Conservation (phyloP, 2,888 invertebrate genomes). For the Andrena chrysosceles region DNA sequence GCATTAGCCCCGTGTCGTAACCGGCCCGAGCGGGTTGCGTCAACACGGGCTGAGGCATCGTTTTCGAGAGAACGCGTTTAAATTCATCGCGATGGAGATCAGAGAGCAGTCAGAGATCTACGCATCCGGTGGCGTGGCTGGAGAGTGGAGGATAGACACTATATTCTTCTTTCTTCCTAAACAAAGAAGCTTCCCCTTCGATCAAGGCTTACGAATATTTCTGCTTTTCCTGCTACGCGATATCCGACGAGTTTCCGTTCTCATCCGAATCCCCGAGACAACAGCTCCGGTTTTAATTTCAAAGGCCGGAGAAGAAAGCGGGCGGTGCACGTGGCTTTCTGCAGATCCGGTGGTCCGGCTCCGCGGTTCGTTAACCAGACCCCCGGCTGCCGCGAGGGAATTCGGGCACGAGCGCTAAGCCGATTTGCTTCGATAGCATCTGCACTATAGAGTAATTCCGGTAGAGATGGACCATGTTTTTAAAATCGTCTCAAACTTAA, state of each 20-base stretch:
- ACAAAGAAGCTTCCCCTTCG: no score
- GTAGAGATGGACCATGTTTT: no score
- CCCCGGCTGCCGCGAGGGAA: constrained; percentile 21
- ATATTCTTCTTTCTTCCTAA: no score
- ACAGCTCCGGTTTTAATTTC: constrained; percentile 21
- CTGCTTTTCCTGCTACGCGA: no score
- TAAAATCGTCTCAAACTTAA: no score
- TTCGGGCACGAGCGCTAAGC: constrained; percentile 36
- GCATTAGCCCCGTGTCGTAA: constrained; percentile 31
- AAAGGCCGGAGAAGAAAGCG: constrained; percentile 17
- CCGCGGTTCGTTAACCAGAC: constrained; percentile 14
- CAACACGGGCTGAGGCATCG: background rate
- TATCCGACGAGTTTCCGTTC: constrained; percentile 13
- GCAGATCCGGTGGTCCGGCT: background rate
- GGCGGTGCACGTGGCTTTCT: background rate
- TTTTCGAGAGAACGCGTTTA: background rate
- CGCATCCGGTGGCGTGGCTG: no score
- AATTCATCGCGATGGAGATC: background rate
- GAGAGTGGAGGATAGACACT: no score
- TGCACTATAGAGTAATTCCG: background rate
- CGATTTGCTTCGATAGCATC: constrained; percentile 36
- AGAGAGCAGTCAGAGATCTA: no score
- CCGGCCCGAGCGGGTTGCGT: constrained; percentile 26
- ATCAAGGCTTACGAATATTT: no score
- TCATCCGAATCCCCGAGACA: constrained; percentile 1